Evolutionary conservation across 2,888 invertebrate species (phyloP).

Genomic region (Tenthredo amoena): DNA sequence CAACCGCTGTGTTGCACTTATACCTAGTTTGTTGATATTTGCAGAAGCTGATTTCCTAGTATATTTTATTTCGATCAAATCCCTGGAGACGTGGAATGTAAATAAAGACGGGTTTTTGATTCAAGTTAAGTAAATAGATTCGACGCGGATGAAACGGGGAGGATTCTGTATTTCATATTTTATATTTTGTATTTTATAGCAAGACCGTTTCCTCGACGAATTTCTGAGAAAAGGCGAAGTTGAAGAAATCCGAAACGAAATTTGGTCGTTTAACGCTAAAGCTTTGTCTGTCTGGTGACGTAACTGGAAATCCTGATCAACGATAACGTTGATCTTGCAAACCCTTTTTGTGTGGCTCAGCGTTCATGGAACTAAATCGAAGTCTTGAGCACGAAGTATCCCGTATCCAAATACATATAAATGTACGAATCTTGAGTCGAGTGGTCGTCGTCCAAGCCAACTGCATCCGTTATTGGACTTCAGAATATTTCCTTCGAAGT

Average conservation of each 20-base stretch:
- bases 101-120: neutral
- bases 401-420: constrained; percentile 34
- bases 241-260: neutral
- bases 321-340: constrained; percentile 19
- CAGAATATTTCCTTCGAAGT: neutral
- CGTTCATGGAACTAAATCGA: constrained; percentile 18
- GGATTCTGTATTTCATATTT: neutral
- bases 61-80: constrained; percentile 4
- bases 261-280: neutral
- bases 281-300: constrained; percentile 16
- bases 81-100: neutral
- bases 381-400: neutral
- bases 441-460: neutral
- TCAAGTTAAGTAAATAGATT: neutral
- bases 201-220: neutral
- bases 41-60: neutral
- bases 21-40: neutral
- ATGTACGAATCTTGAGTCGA: neutral
- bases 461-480: constrained; percentile 19
- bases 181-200: neutral
- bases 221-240: neutral
- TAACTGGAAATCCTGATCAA: constrained; percentile 18
- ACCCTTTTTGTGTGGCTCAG: constrained; percentile 3
- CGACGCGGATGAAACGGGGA: neutral
- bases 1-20: neutral